Conservation (phyloP, 2,888 invertebrate species). For the Globia sparganii region DNA sequence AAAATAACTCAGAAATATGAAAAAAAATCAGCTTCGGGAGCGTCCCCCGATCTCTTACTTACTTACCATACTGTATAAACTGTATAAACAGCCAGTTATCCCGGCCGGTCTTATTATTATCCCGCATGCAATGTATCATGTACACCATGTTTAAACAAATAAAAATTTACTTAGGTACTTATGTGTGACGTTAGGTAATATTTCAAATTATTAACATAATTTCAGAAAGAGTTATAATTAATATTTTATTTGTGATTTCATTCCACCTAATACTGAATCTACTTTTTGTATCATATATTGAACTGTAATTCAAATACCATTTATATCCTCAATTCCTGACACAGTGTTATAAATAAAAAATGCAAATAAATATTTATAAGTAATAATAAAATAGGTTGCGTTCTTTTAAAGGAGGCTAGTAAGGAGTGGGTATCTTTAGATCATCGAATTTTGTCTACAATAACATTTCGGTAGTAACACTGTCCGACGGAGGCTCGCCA, state of each 20-base stretch:
- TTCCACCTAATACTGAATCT: not conserved
- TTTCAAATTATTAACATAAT: not conserved
- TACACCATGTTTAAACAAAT: no score
- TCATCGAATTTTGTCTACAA: not conserved
- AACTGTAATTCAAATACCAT: not conserved
- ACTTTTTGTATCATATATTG: no score
- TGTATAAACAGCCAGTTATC: no score
- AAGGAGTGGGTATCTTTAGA: not conserved
- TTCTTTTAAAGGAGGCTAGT: not conserved
- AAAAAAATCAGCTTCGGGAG: no score
- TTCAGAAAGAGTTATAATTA: not conserved
- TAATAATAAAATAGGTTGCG: no score
- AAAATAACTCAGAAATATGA: not conserved
- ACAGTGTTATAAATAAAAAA: not conserved
- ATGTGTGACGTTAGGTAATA: not conserved
- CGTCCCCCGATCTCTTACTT: not conserved
- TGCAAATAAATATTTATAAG: not conserved
- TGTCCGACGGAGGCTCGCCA: slow-evolving; percentile 76
- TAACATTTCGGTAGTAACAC: slow-evolving; percentile 50
- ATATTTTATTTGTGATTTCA: not conserved
- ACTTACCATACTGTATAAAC: not conserved
- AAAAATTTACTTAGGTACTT: no score
- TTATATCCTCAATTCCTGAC: not conserved
- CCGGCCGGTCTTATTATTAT: no score
- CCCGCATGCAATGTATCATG: no score